Evolutionary conservation across 2,797 vertebrate genomes (phyloP).

Genomic region (Limosa lapponica): DNA sequence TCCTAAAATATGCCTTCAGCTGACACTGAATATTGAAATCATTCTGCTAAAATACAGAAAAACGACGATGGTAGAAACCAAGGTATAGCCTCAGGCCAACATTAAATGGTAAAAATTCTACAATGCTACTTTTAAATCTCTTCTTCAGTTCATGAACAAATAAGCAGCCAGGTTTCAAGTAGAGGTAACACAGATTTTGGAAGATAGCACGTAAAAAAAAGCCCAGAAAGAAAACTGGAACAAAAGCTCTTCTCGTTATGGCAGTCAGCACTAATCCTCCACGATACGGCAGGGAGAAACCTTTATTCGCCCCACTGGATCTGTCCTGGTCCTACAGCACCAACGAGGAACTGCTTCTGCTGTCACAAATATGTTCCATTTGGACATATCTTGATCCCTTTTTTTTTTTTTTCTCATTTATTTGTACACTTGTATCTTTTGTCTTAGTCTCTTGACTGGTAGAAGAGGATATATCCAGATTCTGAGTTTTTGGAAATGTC

Average conservation of each 20-base stretch:
- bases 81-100: conserved; percentile 47
- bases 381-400: conserved; percentile 62
- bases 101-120: conserved; percentile 22
- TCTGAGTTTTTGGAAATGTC: conserved; percentile 97
- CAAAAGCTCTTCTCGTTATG: conserved; percentile 26
- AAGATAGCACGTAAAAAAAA: conserved; percentile 60
- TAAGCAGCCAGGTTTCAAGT: conserved; percentile 69
- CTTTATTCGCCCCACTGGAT: background rate
- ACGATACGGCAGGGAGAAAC: background rate
- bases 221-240: conserved; percentile 65
- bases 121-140: conserved; percentile 38
- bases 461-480: conserved; percentile 95
- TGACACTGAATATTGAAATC: conserved; percentile 64
- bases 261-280: conserved; percentile 37
- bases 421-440: background rate
- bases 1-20: conserved; percentile 67
- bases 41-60: conserved; percentile 72
- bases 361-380: background rate
- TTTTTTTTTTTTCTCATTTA: background rate
- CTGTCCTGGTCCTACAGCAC: conserved; percentile 45
- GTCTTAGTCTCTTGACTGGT: conserved; percentile 93
- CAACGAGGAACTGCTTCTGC: conserved; percentile 2
- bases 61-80: conserved; percentile 50
- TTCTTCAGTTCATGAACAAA: conserved; percentile 48
- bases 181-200: conserved; percentile 70